Evolutionary conservation across 2,113 vertebrate genomes (phyloP).

Genomic region (Cyanoderma ruficeps): DNA sequence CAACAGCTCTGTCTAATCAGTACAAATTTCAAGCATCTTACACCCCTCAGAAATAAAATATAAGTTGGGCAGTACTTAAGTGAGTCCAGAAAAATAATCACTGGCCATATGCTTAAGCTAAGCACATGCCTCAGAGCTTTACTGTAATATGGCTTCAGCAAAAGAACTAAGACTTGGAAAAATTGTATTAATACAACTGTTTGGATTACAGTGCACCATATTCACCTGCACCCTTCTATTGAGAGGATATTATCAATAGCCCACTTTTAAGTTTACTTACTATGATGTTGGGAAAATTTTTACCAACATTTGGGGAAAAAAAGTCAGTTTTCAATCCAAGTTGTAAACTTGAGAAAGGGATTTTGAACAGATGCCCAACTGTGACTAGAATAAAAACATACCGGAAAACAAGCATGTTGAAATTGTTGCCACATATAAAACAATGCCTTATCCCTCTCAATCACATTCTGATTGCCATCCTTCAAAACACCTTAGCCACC

Average conservation of each 20-base stretch:
- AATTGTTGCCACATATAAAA: not conserved
- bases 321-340: not conserved
- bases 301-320: not conserved
- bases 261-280: not conserved
- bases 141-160: not conserved
- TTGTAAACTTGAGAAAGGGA: not conserved
- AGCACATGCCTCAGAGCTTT: slow-evolving; percentile 19
- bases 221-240: not conserved
- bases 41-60: not conserved
- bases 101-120: slow-evolving; percentile 1
- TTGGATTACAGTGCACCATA: not conserved
- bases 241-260: not conserved
- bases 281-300: not conserved
- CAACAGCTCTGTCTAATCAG: not conserved
- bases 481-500: not conserved
- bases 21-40: not conserved
- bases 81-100: not conserved
- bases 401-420: not conserved
- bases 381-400: not conserved
- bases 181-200: not conserved
- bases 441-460: not conserved
- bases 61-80: not conserved
- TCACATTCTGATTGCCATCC: not conserved
- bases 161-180: not conserved
- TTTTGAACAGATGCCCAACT: not conserved